These are phyloP conservation scores for Argyrosomus japonicus DNA, from an alignment of 2,113 vertebrate species.

Conservation along the genomic window DNA sequence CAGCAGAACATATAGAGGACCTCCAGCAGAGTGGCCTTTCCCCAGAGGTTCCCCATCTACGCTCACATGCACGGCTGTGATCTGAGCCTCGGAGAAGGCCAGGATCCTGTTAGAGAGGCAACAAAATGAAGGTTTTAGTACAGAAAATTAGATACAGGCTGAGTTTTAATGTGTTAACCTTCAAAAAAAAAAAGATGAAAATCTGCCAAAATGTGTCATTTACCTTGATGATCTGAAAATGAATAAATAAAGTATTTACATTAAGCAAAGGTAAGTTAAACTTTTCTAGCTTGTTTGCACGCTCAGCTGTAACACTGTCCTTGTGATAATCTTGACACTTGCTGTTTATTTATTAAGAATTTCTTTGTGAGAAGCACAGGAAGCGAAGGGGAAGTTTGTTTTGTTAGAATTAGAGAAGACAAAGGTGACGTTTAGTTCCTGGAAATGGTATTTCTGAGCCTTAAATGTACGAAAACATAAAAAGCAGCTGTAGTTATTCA, in stretches of 20 bases:
- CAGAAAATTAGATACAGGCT: not conserved
- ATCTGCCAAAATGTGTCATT: too few relatives aligned
- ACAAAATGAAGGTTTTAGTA: not conserved
- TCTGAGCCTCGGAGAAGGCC: conserved; percentile 90
- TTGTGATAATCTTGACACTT: not conserved
- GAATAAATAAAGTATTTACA: too few relatives aligned
- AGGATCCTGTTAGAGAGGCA: conserved; percentile 85
- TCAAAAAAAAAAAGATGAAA: too few relatives aligned
- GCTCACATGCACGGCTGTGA: conserved; percentile 88
- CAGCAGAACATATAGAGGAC: conserved; percentile 90
- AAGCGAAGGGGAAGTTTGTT: not conserved
- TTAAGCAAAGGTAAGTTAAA: conserved; percentile 12
- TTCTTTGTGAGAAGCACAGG: not conserved
- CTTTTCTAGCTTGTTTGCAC: not conserved
- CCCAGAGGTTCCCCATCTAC: conserved; percentile 88
- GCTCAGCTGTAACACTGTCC: not conserved
- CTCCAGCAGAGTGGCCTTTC: conserved; percentile 84
- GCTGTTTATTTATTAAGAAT: not conserved
- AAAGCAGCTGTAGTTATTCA: too few relatives aligned
- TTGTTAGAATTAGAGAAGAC: not conserved
- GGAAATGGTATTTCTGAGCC: not conserved
- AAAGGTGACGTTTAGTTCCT: not conserved
- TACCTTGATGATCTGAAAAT: too few relatives aligned
- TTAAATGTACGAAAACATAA: not conserved
- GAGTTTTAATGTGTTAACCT: too few relatives aligned